These are phyloP conservation scores for Hydriomena furcata DNA, from an alignment of 2,888 invertebrate species.

Conservation along the genomic window DNA sequence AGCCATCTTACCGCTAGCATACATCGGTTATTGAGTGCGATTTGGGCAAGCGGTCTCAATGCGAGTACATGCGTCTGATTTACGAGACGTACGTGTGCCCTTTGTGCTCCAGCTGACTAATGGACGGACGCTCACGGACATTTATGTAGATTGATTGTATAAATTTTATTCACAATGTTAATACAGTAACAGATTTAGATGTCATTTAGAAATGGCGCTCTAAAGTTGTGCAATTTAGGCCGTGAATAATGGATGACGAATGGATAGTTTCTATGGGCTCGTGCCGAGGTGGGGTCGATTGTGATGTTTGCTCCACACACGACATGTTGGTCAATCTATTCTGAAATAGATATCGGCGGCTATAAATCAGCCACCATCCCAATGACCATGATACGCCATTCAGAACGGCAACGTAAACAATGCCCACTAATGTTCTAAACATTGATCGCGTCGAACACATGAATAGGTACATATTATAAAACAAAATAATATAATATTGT, in stretches of 20 bases:
- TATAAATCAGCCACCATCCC: conserved; percentile 39
- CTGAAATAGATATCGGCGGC: conserved; percentile 33
- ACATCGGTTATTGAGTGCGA: conserved; percentile 74
- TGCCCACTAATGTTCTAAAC: conserved; percentile 4
- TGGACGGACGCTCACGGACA: conserved; percentile 83
- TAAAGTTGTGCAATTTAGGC: conserved; percentile 83
- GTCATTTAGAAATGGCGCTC: conserved; percentile 84
- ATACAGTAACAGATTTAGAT: conserved; percentile 84
- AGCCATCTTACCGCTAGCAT: conserved; percentile 45
- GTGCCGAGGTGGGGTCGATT: conserved; percentile 74
- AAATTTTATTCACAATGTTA: conserved; percentile 84
- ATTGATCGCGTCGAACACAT: neutral
- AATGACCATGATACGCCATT: conserved; percentile 30
- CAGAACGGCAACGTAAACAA: conserved; percentile 24
- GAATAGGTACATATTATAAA: neutral
- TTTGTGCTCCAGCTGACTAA: conserved; percentile 81
- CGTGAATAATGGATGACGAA: conserved; percentile 83
- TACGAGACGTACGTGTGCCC: conserved; percentile 83
- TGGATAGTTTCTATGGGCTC: conserved; percentile 73
- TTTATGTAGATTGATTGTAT: conserved; percentile 84
- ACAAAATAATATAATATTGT: too few relatives aligned
- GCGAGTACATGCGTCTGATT: conserved; percentile 78
- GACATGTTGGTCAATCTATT: conserved; percentile 42
- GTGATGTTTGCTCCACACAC: conserved; percentile 54
- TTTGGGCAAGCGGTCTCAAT: conserved; percentile 80